These are phyloP conservation scores for Oeneis ivallda DNA, from an alignment of 2,888 invertebrate species.

Conservation along the genomic window DNA sequence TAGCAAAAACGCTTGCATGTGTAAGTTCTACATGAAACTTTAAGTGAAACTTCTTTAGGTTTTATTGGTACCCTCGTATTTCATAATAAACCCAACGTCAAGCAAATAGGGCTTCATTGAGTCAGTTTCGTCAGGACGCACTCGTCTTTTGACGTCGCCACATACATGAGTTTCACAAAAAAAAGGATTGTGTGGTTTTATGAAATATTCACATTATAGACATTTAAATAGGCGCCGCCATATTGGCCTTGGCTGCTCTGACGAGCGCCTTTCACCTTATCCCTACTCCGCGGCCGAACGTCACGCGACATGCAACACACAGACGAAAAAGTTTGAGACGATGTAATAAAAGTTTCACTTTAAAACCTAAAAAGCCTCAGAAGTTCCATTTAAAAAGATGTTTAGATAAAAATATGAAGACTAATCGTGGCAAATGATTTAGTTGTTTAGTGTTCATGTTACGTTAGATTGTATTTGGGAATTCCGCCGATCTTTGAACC, in stretches of 20 bases:
- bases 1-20: neutral
- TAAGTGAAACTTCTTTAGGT: neutral
- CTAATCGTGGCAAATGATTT: slow-evolving; percentile 66
- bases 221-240: too few relatives aligned
- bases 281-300: too few relatives aligned
- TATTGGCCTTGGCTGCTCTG: too few relatives aligned
- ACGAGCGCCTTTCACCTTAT: too few relatives aligned
- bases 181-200: too few relatives aligned
- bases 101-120: neutral
- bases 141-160: neutral
- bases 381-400: neutral
- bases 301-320: too few relatives aligned
- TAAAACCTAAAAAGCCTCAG: neutral
- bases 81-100: neutral
- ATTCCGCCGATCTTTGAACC: slow-evolving; percentile 60
- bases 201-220: too few relatives aligned
- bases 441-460: slow-evolving; percentile 81
- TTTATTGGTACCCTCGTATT: neutral
- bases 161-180: too few relatives aligned
- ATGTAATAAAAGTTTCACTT: neutral
- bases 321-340: too few relatives aligned
- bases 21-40: neutral
- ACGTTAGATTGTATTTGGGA: slow-evolving; percentile 74
- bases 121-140: neutral
- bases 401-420: slow-evolving; percentile 44